Percentiles rank a stretch among this genome's conserved stretches.
Evolutionary conservation across 2,888 invertebrate species (phyloP).

Genomic region (Leptogaster cylindrica): DNA sequence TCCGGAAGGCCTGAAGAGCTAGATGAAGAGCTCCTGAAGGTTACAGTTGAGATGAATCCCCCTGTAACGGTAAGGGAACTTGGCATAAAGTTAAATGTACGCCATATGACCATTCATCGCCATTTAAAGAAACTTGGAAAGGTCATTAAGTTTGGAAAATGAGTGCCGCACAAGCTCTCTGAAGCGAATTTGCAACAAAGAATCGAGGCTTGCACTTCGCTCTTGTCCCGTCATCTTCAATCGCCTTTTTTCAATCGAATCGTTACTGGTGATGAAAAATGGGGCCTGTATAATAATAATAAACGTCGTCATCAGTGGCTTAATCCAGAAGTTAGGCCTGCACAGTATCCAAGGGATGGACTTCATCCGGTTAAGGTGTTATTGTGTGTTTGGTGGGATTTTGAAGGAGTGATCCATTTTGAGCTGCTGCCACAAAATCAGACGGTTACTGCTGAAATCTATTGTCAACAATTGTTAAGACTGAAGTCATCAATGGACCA

Average conservation of each 20-base stretch:
- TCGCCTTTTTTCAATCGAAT: slow-evolving; percentile 48
- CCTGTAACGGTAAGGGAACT: slow-evolving; percentile 1
- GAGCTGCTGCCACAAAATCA: neutral
- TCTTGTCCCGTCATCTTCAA: slow-evolving; percentile 45
- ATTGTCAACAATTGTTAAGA: neutral
- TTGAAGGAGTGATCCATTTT: neutral
- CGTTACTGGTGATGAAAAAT: slow-evolving; percentile 48
- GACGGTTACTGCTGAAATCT: neutral
- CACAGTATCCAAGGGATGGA: neutral
- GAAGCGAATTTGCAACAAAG: neutral
- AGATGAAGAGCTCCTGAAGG: neutral
- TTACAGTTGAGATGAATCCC: neutral
- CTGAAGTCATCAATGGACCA: neutral
- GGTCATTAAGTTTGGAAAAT: neutral
- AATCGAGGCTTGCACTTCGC: slow-evolving; percentile 34
- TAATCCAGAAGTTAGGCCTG: no score
- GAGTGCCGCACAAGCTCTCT: neutral
- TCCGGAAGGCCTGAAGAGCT: neutral
- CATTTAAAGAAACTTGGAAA: neutral
- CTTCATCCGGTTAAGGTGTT: neutral
- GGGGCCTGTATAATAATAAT: slow-evolving; percentile 35
- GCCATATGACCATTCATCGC: neutral
- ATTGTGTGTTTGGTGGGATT: neutral
- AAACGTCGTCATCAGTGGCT: neutral
- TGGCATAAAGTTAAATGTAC: neutral